These are phyloP conservation scores for Lytechinus variegatus DNA, from an alignment of 35 echinoderm and acorn worm species.

Conservation along the genomic window DNA sequence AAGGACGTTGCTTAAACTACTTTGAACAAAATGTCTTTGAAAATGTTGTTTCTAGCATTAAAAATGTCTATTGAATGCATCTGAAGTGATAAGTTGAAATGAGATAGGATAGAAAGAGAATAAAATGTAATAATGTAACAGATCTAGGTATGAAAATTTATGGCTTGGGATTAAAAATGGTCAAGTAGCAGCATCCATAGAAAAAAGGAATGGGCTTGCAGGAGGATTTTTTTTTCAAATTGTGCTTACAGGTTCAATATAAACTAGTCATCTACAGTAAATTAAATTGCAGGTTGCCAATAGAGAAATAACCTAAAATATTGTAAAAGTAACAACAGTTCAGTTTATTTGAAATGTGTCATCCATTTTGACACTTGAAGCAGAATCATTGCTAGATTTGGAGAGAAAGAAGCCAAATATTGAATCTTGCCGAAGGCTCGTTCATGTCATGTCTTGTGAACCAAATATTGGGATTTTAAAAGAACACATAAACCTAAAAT, in stretches of 20 bases:
- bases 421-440: background rate
- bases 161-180: background rate
- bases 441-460: background rate
- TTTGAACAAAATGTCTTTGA: too few species aligned
- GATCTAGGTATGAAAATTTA: background rate
- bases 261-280: background rate
- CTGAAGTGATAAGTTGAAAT: too few species aligned
- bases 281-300: background rate
- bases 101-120: too few species aligned
- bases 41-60: too few species aligned
- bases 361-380: background rate
- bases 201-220: background rate
- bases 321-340: background rate
- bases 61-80: too few species aligned
- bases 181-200: background rate
- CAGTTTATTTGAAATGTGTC: background rate
- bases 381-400: background rate
- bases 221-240: background rate
- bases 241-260: background rate
- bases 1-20: too few species aligned
- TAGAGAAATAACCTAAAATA: background rate
- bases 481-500: too few species aligned
- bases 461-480: too few species aligned
- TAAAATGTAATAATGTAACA: background rate
- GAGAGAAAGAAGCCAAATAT: background rate